Evolutionary conservation across 2,113 vertebrate species (phyloP).

Genomic region (Tapirus terrestris): DNA sequence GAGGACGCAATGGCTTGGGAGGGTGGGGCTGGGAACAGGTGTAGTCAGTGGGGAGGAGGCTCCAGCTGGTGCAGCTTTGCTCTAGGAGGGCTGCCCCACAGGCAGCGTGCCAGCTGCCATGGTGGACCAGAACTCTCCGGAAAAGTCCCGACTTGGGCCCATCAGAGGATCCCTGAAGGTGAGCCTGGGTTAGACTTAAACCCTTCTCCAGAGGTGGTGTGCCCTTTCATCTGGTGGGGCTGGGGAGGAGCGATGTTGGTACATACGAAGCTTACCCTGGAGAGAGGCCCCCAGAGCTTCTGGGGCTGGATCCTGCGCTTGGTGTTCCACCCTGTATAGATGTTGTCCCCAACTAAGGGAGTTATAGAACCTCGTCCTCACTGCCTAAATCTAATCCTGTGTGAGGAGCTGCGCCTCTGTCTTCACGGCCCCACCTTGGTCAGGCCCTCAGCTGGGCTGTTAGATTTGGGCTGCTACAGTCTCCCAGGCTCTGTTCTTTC

Average conservation of each 20-base stretch:
- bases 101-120: not conserved
- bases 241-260: not conserved
- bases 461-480: fast-evolving
- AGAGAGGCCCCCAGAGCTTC: not conserved
- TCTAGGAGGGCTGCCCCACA: not conserved
- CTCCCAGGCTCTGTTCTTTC: not conserved
- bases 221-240: not conserved
- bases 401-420: too few species aligned
- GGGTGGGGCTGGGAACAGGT: not conserved
- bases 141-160: too few species aligned
- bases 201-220: fast-evolving
- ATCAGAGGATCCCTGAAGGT: not conserved
- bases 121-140: not conserved
- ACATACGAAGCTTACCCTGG: not conserved
- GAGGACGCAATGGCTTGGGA: fast-evolving
- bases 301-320: not conserved
- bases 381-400: not conserved
- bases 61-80: too few species aligned
- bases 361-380: not conserved
- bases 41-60: not conserved
- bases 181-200: not conserved
- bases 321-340: fast-evolving
- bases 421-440: not conserved
- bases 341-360: too few species aligned
- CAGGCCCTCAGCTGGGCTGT: not conserved